Evolutionary conservation across 2,888 invertebrate genomes (phyloP), one percentile per base, ranked within the genome.

Genomic region (Drosophila peninsularis): DNA sequence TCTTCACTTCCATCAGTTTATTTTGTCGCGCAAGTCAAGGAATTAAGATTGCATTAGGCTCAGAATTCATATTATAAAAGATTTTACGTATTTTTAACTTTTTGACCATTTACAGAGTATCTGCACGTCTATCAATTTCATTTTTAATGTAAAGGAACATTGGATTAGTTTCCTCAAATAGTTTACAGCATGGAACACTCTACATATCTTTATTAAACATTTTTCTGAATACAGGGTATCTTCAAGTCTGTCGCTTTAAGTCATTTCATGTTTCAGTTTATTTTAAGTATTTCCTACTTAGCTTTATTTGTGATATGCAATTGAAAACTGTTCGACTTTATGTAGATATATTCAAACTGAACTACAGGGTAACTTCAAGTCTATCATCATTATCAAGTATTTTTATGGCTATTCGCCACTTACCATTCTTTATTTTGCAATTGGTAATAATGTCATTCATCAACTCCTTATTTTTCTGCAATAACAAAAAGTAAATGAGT

Each of bases 391-490:
- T 52, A 5, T 0, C 0, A 1, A 21, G 7, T 7, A 11, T 9
- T n/a, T 13, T 30, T 32, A 6, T 21, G 10, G 5, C 30, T 24
- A 21, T 36, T 2, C 37, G 6, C 44, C 6, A 93, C 94, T 94
- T 91, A 95, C 95, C 95, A 93, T 95, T 95, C 93, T 95, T 95
- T 72, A 95, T 91, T 92, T 95, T 95, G 91, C 94, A 94, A 90
- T 94, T 95, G 71, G 94, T 93, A 55, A 95, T 94, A 79, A 96
- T 93, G 88, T 95, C 95, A 92, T 95, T 95, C 95, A 96, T 95
- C 88, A 95, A 93, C 91, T 95, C 95, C 91, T 95, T 95, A 92
- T 96, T 96, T 93, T 95, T 95, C 96, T 96, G 95, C 71, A 95
- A 95, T 91, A 54, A 42, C 32, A 78, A 77, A 62, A 41, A 21